phyloP scores from a whole-genome alignment of 2,113 vertebrate species.

The Myocastor coypus region DNA sequence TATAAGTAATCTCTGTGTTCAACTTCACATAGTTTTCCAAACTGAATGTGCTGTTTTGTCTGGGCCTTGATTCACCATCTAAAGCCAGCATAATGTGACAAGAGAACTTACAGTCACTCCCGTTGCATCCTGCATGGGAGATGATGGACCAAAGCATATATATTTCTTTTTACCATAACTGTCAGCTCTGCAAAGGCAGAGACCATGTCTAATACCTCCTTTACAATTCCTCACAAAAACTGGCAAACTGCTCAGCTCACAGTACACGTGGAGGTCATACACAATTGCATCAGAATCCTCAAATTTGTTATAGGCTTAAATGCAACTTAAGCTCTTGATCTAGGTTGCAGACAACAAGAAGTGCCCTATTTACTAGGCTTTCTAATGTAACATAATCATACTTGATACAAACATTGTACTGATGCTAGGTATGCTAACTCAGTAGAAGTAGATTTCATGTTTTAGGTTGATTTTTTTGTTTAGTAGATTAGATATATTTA shows the following conservation, averaged over 20 bases:
- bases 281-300: background rate
- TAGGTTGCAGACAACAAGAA: constrained; percentile 16
- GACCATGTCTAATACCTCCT: background rate
- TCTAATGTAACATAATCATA: constrained; percentile 29
- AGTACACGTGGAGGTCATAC: background rate
- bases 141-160: background rate
- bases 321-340: constrained; percentile 40
- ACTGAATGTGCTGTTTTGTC: background rate
- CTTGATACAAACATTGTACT: background rate
- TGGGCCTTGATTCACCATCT: background rate
- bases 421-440: constrained; percentile 32
- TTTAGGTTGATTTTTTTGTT: background rate
- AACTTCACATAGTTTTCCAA: background rate
- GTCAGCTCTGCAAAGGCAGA: background rate
- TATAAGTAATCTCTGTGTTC: background rate
- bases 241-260: background rate
- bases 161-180: background rate
- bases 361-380: background rate
- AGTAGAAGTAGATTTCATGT: constrained; percentile 42
- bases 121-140: background rate
- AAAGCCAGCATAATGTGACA: background rate
- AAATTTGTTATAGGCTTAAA: constrained; percentile 30
- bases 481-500: constrained; percentile 6
- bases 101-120: background rate
- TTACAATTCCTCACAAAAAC: background rate